Base-by-base conservation (phyloP, 2,797 vertebrate genomes). In the Lacerta agilis region DNA sequence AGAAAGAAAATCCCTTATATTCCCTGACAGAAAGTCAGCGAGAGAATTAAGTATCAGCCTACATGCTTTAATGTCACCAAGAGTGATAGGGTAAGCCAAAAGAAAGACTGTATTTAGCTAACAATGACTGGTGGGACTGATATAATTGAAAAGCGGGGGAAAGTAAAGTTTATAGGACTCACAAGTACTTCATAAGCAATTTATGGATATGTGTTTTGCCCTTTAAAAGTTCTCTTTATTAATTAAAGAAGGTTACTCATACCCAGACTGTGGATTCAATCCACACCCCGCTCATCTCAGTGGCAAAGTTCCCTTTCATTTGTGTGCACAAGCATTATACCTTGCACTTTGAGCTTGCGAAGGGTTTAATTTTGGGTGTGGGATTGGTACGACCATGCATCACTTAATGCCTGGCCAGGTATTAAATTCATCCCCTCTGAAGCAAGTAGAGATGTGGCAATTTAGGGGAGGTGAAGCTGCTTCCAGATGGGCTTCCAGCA, bases 21-120 rank as follows among this genome's bases (percentile, higher is more conserved):
- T 90, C 15, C 89, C 2, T 78, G 73, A 33, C 15, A 43, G 0
- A 89, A 92, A 90, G 7, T 5, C 43, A 83, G 15, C 1, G 3
- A 77, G 18, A 58, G 69, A 66, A 85, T 2, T 13, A 81, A 17
- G 33, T 77, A 33, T 66, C 77, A 88, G 81, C 0, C 7, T 13
- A 36, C 2, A 82, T 87, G 4, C 23, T 89, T 85, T 80, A 78
- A 73, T 79, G 64, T 71, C 90, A 11, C 17, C 76, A 45, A 92
- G 69, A 88, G 33, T 87, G 41, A 75, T 61, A 38, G 7, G 64
- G 1, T 72, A 90, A 23, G 3, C 29, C 75, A 80, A 13, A 81
- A 11, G 27, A 2, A 13, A 89, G 3, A 3, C 64, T 3, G 61
- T 2, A 3, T 90, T 84, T 87, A 41, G 0, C 6, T 61, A 61